Conservation (phyloP, 2,888 invertebrate genomes). For the Mellilla xanthometata region DNA sequence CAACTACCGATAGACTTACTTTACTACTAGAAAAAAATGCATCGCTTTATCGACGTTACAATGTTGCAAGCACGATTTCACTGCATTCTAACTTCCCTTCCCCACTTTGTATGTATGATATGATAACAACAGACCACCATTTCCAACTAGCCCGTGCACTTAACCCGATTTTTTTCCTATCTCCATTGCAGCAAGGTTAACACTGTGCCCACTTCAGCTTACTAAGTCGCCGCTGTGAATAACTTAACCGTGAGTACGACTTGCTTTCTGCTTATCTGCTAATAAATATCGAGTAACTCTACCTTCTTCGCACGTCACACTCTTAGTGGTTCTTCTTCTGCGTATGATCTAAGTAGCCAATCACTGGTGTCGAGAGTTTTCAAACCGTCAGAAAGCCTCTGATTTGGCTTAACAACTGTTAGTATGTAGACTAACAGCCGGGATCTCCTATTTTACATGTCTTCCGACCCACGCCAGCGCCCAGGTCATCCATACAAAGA, state of each 20-base stretch:
- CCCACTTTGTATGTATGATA: constrained; percentile 1
- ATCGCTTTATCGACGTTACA: not conserved
- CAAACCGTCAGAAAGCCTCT: too few relatives aligned
- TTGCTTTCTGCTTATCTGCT: not conserved
- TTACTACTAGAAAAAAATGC: not conserved
- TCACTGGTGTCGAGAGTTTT: too few relatives aligned
- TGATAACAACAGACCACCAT: constrained; percentile 7
- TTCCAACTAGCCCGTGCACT: constrained; percentile 11
- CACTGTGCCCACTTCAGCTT: constrained; percentile 11
- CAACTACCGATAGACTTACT: too few relatives aligned
- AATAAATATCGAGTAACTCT: too few relatives aligned
- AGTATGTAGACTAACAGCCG: too few relatives aligned
- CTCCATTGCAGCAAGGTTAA: constrained; percentile 13
- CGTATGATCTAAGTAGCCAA: too few relatives aligned
- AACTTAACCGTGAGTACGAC: constrained; percentile 17
- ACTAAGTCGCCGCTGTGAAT: constrained; percentile 26
- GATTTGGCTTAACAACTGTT: too few relatives aligned
- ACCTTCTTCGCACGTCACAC: too few relatives aligned
- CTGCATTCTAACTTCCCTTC: not conserved
- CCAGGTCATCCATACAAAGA: too few relatives aligned
- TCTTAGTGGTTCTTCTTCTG: too few relatives aligned
- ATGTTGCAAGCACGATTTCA: not conserved
- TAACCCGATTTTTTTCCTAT: constrained; percentile 20
- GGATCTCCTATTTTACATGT: too few relatives aligned
- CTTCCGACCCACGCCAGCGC: too few relatives aligned